Evolutionary conservation across 2,797 vertebrate genomes (phyloP).

Genomic region (Malacoraja senta): DNA sequence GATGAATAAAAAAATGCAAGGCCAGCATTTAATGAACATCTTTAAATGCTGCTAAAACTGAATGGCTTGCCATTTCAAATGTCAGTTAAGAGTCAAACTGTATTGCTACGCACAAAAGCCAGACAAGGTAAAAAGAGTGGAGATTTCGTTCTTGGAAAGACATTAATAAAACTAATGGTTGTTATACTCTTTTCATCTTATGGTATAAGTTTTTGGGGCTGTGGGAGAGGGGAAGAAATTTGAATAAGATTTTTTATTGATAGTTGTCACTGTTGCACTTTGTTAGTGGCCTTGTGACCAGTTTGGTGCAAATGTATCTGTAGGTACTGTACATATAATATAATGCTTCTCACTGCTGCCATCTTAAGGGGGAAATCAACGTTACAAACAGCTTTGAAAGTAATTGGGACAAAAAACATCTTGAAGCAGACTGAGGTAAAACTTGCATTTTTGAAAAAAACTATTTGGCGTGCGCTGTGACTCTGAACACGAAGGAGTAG

Average conservation of each 20-base stretch:
- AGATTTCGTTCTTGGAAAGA: too few species aligned
- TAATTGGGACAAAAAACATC: not conserved
- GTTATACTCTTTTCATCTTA: not conserved
- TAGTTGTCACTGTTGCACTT: slow-evolving; percentile 34
- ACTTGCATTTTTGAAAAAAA: too few species aligned
- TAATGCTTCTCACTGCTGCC: not conserved
- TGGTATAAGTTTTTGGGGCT: not conserved
- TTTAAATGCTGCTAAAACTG: too few species aligned
- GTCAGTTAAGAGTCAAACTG: too few species aligned
- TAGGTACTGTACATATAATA: not conserved
- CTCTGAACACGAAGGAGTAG: not conserved
- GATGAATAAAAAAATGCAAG: too few species aligned
- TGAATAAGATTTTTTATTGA: not conserved
- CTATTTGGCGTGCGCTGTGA: not conserved
- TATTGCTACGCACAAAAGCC: too few species aligned
- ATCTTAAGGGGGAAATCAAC: not conserved
- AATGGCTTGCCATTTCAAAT: too few species aligned
- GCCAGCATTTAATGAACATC: too few species aligned
- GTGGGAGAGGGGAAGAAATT: too few species aligned
- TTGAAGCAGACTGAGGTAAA: not conserved
- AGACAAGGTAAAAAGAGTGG: too few species aligned
- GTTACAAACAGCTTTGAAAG: not conserved
- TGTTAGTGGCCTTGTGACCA: slow-evolving; percentile 11
- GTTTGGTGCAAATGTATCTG: slow-evolving; percentile 13
- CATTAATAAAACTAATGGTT: not conserved